These are phyloP conservation scores for Microcebus jonahi DNA, from an alignment of 2,113 vertebrate genomes.

Conservation along the genomic window DNA sequence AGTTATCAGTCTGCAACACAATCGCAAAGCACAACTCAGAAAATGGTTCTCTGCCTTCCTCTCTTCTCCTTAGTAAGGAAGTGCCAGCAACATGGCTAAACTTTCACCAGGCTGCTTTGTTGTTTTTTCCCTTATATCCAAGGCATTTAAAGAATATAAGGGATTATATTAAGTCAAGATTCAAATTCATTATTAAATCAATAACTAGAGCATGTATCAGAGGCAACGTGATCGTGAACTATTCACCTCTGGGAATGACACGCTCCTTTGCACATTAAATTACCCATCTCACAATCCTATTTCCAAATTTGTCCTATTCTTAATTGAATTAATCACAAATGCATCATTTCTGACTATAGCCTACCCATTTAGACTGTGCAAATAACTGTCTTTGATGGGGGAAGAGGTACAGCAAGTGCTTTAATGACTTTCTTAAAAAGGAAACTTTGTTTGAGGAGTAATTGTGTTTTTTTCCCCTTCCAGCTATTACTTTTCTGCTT, in stretches of 20 bases:
- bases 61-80: not conserved
- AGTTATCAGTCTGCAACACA: not conserved
- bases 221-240: not conserved
- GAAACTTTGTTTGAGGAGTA: slow-evolving; percentile 74
- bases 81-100: not conserved
- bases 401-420: not conserved
- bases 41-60: not conserved
- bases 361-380: not conserved
- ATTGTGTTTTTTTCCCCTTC: slow-evolving; percentile 47
- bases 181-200: slow-evolving; percentile 16
- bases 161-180: slow-evolving; percentile 25
- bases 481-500: slow-evolving; percentile 81
- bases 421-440: slow-evolving; percentile 69
- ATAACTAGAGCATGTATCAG: slow-evolving; percentile 30
- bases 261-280: not conserved
- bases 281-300: not conserved
- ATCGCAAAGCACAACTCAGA: slow-evolving; percentile 10
- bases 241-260: slow-evolving; percentile 26
- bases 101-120: not conserved
- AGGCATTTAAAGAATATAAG: slow-evolving; percentile 23
- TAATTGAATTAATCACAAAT: slow-evolving; percentile 77
- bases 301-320: slow-evolving; percentile 57
- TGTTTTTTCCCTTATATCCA: not conserved
- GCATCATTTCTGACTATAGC: not conserved
- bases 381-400: slow-evolving; percentile 10